Conservation (phyloP, 2,888 invertebrate genomes). For the Drosophila mercatorum region DNA sequence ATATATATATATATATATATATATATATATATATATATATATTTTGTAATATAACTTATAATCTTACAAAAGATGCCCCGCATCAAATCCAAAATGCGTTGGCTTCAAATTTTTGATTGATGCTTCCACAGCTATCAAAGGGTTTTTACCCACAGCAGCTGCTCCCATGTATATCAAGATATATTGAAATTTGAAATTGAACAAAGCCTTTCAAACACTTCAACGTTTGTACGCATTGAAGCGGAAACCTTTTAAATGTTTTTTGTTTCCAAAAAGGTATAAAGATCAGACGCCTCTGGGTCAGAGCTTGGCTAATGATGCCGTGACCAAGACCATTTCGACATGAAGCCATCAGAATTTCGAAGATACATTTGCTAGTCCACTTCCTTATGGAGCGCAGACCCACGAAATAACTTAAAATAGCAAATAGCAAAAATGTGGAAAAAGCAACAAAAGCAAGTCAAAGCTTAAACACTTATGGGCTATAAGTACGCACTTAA, state of each 20-base stretch:
- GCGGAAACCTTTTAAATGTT: conserved; percentile 43
- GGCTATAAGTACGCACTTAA: conserved; percentile 5
- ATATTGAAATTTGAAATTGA: conserved; percentile 22
- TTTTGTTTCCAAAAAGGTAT: conserved; percentile 14
- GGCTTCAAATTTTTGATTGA: conserved; percentile 61
- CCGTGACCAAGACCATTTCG: conserved; percentile 44
- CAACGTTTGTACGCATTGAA: conserved; percentile 9
- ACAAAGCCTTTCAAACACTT: conserved; percentile 15
- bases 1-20: conserved; percentile 28
- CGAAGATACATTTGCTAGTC: conserved; percentile 9
- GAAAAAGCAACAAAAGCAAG: background rate
- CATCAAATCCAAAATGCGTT: conserved; percentile 57
- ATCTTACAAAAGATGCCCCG: conserved; percentile 45
- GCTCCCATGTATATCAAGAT: conserved; percentile 40
- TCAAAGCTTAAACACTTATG: conserved; percentile 20
- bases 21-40: background rate
- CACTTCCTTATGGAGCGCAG: conserved; percentile 34
- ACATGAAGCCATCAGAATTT: conserved; percentile 27
- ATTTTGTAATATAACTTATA: conserved; percentile 32
- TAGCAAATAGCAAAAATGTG: background rate
- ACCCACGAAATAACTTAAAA: background rate
- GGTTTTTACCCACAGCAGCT: conserved; percentile 14
- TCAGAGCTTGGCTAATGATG: conserved; percentile 35
- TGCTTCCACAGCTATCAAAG: conserved; percentile 25
- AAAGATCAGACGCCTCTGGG: conserved; percentile 32